Evolutionary conservation across 2,888 invertebrate species (phyloP), one percentile per base, ranked within the genome.

Genomic region (Arenicola marina): DNA sequence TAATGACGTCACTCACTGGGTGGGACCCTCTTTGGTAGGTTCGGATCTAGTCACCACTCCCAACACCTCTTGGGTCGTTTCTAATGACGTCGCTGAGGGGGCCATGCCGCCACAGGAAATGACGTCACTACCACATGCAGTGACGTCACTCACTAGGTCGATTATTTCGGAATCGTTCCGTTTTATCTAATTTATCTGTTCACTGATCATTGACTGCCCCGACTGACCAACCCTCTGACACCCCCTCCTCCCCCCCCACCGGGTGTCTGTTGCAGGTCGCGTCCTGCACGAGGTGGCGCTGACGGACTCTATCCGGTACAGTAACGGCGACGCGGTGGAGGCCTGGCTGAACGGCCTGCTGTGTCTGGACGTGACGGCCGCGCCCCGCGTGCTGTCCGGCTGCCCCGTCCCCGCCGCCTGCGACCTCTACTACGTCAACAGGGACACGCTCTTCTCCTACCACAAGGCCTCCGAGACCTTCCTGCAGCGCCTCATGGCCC

Each of bases 361-460:
- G 1, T 99, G 99, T 81, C 87, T 99, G 63, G 94, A 97, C 84
- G 90, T 92, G 18, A 73, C 90, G 26, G 84, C 88, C 29, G 88
- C 89, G 0, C 82, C 88, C 0, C 86, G 89, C 0, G 86, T 90
- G 58, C 84, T 87, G 21, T 89, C 90, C 0, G 95, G 95, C 1
- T 93, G 94, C 68, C 98, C 98, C 33, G 89, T 92, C 0, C 95
- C 96, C 0, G 89, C 90, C 65, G 86, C 88, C 34, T 99, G 99
- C 82, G 92, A 96, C 68, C 87, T 99, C 54, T 86, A 85, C 74
- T 84, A 85, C 75, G 85, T 85, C 60, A 88, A 86, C 74, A 76
- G 95, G 63, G 98, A 99, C 83, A 95, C 97, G 0, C 84, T 99
- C 32, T 99, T 99, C 85, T 96, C 95, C 60, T 98, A 94, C 82